A percentile compares a stretch with the other conserved stretches of the same genome.
These are phyloP conservation scores for Apteryx mantelli DNA, from an alignment of 2,113 vertebrate species.

Conservation along the genomic window DNA sequence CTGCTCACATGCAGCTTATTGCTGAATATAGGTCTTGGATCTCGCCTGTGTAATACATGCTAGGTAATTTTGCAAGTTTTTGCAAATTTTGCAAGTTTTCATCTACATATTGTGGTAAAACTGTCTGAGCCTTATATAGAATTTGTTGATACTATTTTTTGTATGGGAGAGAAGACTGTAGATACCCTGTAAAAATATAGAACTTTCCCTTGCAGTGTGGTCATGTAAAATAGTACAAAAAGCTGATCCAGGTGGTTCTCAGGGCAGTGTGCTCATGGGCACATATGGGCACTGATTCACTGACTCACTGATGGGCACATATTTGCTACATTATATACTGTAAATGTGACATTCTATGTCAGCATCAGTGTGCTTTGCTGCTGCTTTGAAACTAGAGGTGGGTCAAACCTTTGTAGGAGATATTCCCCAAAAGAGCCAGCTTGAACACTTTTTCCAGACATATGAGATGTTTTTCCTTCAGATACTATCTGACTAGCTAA, in stretches of 20 bases:
- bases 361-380: neutral
- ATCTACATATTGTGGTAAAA: neutral
- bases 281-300: neutral
- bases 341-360: neutral
- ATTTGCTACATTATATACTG: neutral
- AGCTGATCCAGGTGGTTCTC: neutral
- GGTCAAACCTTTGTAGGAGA: neutral
- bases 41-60: neutral
- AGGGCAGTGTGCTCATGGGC: fast-evolving
- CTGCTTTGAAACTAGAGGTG: neutral
- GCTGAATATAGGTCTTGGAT: neutral
- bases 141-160: neutral
- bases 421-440: neutral
- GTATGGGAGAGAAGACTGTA: neutral
- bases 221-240: neutral
- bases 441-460: neutral
- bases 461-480: neutral
- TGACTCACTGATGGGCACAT: neutral
- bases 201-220: neutral
- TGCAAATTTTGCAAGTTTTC: neutral
- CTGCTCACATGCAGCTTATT: neutral
- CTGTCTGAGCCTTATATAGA: neutral
- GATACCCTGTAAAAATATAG: neutral
- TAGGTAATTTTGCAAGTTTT: neutral
- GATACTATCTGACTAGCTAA: neutral